Percentiles rank a stretch among this genome's conserved stretches.
Evolutionary conservation across 1,140 invertebrate genomes (phyloP).

Genomic region (Berghia stephanieae): DNA sequence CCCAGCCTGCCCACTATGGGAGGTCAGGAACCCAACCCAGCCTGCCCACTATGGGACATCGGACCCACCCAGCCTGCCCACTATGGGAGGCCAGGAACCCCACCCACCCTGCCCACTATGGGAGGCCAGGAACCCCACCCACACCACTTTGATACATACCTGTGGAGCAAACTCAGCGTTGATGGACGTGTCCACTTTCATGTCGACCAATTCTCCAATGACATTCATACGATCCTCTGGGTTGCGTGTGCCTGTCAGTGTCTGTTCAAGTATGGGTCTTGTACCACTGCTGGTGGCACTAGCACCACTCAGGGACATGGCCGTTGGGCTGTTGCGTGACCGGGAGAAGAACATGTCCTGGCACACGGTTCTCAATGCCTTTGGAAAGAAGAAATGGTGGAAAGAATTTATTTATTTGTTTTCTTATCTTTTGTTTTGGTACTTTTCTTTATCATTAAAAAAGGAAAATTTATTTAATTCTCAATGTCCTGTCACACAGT

Average conservation of each 20-base stretch:
- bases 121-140: not conserved
- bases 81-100: no score
- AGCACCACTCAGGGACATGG: slow-evolving; percentile 42
- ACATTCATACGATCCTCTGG: slow-evolving; percentile 51
- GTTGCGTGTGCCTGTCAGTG: slow-evolving; percentile 45
- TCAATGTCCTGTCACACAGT: no score
- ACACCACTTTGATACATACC: slow-evolving; percentile 37
- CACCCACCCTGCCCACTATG: no score
- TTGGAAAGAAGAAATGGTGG: slow-evolving; percentile 33
- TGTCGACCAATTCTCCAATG: slow-evolving; percentile 55
- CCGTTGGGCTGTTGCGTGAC: slow-evolving; percentile 44
- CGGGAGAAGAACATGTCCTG: slow-evolving; percentile 66
- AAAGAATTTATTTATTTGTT: not conserved
- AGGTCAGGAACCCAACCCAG: no score
- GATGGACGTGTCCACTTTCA: slow-evolving; percentile 53
- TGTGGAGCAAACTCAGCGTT: slow-evolving; percentile 52
- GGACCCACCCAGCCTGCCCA: no score
- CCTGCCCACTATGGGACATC: no score
- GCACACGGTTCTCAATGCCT: slow-evolving; percentile 60
- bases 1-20: no score
- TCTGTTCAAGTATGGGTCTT: slow-evolving; percentile 51
- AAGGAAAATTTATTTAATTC: not conserved
- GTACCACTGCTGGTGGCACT: not conserved
- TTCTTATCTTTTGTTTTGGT: no score
- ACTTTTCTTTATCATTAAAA: not conserved